A percentile compares a stretch with the other conserved stretches of the same genome.
phyloP scores from a whole-genome alignment of 2,888 invertebrate species.

The Hirtodrosophila confusa region DNA sequence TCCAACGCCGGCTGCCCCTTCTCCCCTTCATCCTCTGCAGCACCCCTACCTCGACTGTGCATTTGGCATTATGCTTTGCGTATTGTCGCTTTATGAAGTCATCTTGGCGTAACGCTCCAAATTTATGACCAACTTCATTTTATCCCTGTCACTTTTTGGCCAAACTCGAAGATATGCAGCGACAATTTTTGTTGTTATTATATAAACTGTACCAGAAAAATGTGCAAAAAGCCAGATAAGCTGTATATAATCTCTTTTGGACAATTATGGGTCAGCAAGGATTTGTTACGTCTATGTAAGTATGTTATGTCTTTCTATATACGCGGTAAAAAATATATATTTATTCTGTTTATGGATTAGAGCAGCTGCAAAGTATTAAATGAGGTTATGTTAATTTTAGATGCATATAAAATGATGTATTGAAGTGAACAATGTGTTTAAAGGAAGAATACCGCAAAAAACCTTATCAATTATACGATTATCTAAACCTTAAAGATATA shows the following conservation, averaged over 20 bases:
- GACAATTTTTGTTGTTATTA: slow-evolving; percentile 38
- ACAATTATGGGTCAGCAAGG: slow-evolving; percentile 42
- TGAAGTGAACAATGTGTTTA: too few relatives aligned
- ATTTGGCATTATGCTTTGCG: slow-evolving; percentile 79
- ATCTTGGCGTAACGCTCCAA: slow-evolving; percentile 77
- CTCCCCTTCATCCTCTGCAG: neutral
- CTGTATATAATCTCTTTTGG: slow-evolving; percentile 40
- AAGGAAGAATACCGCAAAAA: too few relatives aligned
- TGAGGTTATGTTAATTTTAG: too few relatives aligned
- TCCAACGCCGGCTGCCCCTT: slow-evolving; percentile 17
- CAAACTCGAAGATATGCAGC: slow-evolving; percentile 62
- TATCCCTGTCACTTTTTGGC: slow-evolving; percentile 71
- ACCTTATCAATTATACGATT: too few relatives aligned
- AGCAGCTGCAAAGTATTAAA: slow-evolving; percentile 28
- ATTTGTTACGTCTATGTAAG: slow-evolving; percentile 6
- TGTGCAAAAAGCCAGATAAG: slow-evolving; percentile 56
- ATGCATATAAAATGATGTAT: too few relatives aligned
- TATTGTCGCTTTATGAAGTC: slow-evolving; percentile 79
- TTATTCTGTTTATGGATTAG: slow-evolving; percentile 24
- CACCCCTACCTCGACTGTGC: slow-evolving; percentile 41
- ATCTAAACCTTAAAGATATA: too few relatives aligned
- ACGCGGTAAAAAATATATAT: neutral
- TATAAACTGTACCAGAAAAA: slow-evolving; percentile 26
- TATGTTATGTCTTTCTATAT: slow-evolving; percentile 2
- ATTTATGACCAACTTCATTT: slow-evolving; percentile 79